Base-by-base conservation (phyloP, 2,888 invertebrate species). In the Pteria penguin region DNA sequence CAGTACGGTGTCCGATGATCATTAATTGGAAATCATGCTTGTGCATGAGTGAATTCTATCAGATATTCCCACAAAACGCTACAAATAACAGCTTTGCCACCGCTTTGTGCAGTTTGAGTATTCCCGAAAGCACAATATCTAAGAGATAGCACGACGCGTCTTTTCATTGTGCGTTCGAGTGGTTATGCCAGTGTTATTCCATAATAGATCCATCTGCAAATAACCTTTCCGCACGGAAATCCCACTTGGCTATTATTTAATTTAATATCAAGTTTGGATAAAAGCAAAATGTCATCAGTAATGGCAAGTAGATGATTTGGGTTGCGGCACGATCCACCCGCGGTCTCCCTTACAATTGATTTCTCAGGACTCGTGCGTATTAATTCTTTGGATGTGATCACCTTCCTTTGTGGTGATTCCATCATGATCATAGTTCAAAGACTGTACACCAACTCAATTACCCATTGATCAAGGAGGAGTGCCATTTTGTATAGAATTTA, bases 391-490 rank as follows among this genome's bases (percentile, higher is more conserved):
- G 18, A 18, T 14, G 45, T 18, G 18, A 29, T 60, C 60, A 60
- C 27, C 27, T 60, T 29, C 60, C 27, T 60, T 60, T 60, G 60
- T 60, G 8, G 29, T 8, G 22, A 29, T 24, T 60, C 27, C 1
- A 14, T 27, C 27, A 22, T 60, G 60, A 26, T 4, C 60, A 24
- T 18, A 60, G 60, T 60, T 60, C 60, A 60, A 60, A 60, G 60
- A 14, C 8, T 45, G 45, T 8, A 45, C 11, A 45, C 45, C 45
- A 45, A 45, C 45, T 18, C 45, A 8, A 45, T 45, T 45, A 45
- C 11, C 18, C 45, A 45, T 45, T 45, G 45, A 45, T 45, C 45
- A 45, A 45, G 18, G 18, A 18, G 8, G 45, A 45, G 45, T 45
- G 45, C 45, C 45, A 45, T 45, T 45, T 45, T 45, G 45, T 45